Base-by-base conservation (phyloP, 2,888 invertebrate species). In the Drosophila pseudotakahashii region DNA sequence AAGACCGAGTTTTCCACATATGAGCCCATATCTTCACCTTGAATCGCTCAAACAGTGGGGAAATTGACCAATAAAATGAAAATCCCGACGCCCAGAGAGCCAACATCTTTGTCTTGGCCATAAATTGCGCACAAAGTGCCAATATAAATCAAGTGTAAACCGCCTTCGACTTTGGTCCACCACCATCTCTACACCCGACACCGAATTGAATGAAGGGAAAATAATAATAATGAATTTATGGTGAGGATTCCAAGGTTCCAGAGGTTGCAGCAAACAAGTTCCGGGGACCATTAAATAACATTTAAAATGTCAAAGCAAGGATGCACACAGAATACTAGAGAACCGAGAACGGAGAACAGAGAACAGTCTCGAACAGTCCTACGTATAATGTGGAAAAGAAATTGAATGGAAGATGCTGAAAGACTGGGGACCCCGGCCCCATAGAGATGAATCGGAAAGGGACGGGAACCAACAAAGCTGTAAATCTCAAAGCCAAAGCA, bases 171-270 rank as follows among this genome's bases (percentile, higher is more conserved):
- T 76, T 11, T 36, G 42, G 57, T 32, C 14, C 36, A 44, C 34
- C 62, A 41, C 30, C 45, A 16, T 30, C 14, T 16, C 5, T 13
- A 4, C n/a, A 37, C 47, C 47, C n/a, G 3, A 13, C 10, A 13
- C 5, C 13, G 30, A 47, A 47, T 41, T 32, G 26, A 34, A 30
- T 23, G 32, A 57, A 44, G 41, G 47, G 53, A 32, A 73, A 72
- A 82, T 70, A 76, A 84, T 76, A 79, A 81, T 81, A 81, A 81
- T 87, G 85, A 88, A 84, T 83, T 68, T 75, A 69, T 68, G 41
- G 51, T 52, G 44, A n/a, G 23, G 58, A 48, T 19, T 34, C 6
- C 32, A 14, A 30, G 32, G 30, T 11, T 42, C 19, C 23, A 5
- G 13, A 3, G 3, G 2, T 11, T n/a, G 44, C 34, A 34, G 36